These are phyloP conservation scores for Leptura quadrifasciata DNA, from an alignment of 2,888 invertebrate species.

Conservation along the genomic window DNA sequence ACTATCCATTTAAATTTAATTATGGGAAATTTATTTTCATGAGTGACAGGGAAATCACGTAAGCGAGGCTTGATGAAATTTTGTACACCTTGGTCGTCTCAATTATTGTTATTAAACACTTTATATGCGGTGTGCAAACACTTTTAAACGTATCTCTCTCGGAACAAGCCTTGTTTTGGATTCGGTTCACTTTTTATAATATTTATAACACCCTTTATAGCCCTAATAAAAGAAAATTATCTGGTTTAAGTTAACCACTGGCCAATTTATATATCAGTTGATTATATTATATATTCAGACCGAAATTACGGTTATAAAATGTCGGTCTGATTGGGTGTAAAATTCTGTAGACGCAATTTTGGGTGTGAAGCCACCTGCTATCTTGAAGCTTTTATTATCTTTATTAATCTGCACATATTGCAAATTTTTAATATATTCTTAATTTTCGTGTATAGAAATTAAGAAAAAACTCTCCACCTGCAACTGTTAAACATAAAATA, in stretches of 20 bases:
- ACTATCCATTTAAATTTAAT: background rate
- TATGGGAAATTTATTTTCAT: background rate
- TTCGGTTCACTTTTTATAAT: constrained; percentile 14
- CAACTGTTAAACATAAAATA: constrained; percentile 18
- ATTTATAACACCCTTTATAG: constrained; percentile 27
- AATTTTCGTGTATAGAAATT: constrained; percentile 28
- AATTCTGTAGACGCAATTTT: constrained; percentile 32
- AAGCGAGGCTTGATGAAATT: background rate
- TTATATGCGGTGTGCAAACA: background rate
- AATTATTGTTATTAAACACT: background rate
- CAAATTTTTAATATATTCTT: constrained; percentile 11
- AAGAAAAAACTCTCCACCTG: background rate
- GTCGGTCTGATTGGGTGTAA: constrained; percentile 33
- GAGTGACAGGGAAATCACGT: background rate
- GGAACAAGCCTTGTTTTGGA: constrained; percentile 19
- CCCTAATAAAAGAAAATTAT: constrained; percentile 32
- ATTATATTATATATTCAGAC: constrained; percentile 31
- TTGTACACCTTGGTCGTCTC: background rate
- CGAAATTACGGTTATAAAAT: constrained; percentile 35
- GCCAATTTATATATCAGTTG: constrained; percentile 25
- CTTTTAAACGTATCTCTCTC: background rate
- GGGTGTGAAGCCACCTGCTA: constrained; percentile 37
- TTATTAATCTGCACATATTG: constrained; percentile 25
- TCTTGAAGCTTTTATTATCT: constrained; percentile 27
- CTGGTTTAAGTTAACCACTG: constrained; percentile 33